phyloP scores from a whole-genome alignment of 2,797 vertebrate genomes.

The Sebastiscus tertius region DNA sequence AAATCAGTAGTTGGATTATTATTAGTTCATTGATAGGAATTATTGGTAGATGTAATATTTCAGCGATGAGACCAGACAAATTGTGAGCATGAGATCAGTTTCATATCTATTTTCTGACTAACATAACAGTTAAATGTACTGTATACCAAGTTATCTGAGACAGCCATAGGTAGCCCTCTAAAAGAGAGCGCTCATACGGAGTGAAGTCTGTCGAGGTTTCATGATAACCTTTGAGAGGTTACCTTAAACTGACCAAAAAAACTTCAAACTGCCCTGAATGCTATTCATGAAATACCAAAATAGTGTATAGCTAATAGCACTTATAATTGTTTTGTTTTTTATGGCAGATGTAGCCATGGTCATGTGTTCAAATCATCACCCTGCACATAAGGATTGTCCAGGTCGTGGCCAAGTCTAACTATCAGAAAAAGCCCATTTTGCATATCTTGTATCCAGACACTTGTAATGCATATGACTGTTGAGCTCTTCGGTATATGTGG shows the following conservation, averaged over 20 bases:
- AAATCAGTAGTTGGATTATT: conserved; percentile 52
- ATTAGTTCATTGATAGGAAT: conserved; percentile 58
- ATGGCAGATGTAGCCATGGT: conserved; percentile 64
- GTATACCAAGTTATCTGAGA: conserved; percentile 79
- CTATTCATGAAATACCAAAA: conserved; percentile 80
- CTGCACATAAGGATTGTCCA: conserved; percentile 57
- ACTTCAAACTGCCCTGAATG: conserved; percentile 81
- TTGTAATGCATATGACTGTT: conserved; percentile 76
- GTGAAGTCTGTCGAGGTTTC: conserved; percentile 71
- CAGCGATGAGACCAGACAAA: conserved; percentile 66
- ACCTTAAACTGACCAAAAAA: conserved; percentile 82
- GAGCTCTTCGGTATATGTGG: conserved; percentile 67
- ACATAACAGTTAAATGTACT: conserved; percentile 82
- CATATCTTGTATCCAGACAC: conserved; percentile 73
- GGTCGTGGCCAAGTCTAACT: conserved; percentile 59
- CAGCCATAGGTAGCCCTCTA: conserved; percentile 82
- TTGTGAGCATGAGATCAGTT: conserved; percentile 82
- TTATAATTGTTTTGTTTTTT: conserved; percentile 33
- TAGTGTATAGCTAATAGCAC: conserved; percentile 74
- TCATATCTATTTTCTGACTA: conserved; percentile 81
- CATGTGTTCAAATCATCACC: conserved; percentile 50
- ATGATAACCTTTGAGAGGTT: conserved; percentile 77
- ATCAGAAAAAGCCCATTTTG: conserved; percentile 56
- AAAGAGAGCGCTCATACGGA: conserved; percentile 68
- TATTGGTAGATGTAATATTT: conserved; percentile 68